These are phyloP conservation scores for Apteryx owenii DNA, from an alignment of 2,113 vertebrate genomes.

Conservation along the genomic window DNA sequence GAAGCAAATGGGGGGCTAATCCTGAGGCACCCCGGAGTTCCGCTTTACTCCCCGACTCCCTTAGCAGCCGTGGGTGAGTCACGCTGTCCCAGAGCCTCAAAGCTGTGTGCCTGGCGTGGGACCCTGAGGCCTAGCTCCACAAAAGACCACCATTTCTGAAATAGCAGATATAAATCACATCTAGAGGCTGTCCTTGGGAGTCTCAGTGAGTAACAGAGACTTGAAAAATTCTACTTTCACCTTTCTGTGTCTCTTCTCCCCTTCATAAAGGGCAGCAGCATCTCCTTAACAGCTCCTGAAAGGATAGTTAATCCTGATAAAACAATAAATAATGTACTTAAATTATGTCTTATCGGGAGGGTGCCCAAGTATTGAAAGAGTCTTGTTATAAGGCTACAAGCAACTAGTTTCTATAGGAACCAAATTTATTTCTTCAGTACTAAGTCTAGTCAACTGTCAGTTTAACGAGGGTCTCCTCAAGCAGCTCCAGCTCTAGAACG, in stretches of 20 bases:
- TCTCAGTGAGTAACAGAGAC: not conserved
- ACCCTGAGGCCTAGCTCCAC: not conserved
- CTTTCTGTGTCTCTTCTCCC: not conserved
- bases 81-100: not conserved
- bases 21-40: not conserved
- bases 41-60: not conserved
- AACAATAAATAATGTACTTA: not conserved
- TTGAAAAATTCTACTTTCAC: not conserved
- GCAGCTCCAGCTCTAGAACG: not conserved
- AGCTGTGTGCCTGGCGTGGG: not conserved
- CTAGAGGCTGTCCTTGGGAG: not conserved
- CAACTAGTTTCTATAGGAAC: slow-evolving; percentile 43
- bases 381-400: not conserved
- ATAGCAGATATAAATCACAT: not conserved
- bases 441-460: not conserved
- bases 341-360: not conserved
- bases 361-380: not conserved
- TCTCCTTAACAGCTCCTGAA: not conserved
- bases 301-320: not conserved
- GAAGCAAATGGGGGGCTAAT: not conserved
- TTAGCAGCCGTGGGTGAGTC: not conserved
- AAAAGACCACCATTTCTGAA: not conserved
- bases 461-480: not conserved
- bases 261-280: not conserved
- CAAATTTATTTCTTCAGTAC: slow-evolving; percentile 18